Conservation (phyloP, 2,797 vertebrate species). For the Cephalopachus bancanus region DNA sequence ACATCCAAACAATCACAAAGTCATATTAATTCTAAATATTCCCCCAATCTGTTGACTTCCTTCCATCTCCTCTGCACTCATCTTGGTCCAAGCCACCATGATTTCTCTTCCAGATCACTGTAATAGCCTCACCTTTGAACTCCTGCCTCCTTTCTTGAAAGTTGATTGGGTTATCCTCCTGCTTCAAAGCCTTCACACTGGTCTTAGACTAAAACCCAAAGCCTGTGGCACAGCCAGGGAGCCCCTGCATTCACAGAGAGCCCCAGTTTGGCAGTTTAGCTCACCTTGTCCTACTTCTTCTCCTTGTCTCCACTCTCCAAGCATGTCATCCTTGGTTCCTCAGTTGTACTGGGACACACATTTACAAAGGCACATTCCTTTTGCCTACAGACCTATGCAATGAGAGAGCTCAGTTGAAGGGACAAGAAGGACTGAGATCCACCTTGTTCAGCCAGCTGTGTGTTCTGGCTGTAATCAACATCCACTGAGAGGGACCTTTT, state of each 20-base stretch:
- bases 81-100: background rate
- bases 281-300: background rate
- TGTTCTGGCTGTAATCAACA: no score
- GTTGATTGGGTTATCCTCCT: background rate
- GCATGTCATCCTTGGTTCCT: background rate
- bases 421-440: background rate
- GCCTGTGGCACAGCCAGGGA: background rate
- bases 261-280: no score
- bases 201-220: background rate
- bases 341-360: background rate
- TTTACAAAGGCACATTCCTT: background rate
- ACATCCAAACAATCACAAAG: background rate
- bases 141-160: background rate
- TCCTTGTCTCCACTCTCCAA: background rate
- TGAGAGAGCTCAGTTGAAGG: background rate
- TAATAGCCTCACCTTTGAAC: background rate
- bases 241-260: background rate
- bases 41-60: background rate
- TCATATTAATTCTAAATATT: background rate
- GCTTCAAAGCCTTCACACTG: background rate
- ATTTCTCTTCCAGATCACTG: background rate
- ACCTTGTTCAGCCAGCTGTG: background rate
- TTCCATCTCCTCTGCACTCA: background rate
- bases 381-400: background rate
- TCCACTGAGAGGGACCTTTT: background rate